Evolutionary conservation across 2,797 vertebrate species (phyloP), one percentile per base, ranked within the genome.

Genomic region (Podarcis siculus): DNA sequence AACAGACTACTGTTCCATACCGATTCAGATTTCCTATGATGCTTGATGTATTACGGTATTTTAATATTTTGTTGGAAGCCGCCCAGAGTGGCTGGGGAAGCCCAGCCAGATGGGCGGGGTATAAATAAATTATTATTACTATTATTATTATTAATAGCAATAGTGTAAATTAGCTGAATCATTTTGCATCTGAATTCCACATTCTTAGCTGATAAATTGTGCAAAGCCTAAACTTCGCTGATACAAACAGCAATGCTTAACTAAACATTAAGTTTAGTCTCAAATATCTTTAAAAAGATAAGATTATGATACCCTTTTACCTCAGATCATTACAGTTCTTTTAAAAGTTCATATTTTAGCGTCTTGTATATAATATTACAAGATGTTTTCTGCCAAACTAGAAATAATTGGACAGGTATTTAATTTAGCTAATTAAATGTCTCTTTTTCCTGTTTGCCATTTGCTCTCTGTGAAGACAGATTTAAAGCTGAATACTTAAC

Each of bases 391-490:
- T 91, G 32, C 64, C 89, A 92, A 95, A 58, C 66, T n/a, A 89
- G 82, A 83, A 92, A 91, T 73, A 61, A 58, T 92, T 82, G 85
- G 82, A 69, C 89, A 94, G 91, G 89, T 95, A 87, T 94, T 96
- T 95, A 95, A 95, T 17, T 91, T 79, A 49, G 91, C 72, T 84
- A 95, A 91, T 90, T 91, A 87, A 79, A 82, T 86, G 42, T 35
- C 91, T 86, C 90, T 83, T 94, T 89, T 92, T 92, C 92, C 75
- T 30, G 86, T 89, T 95, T 94, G 90, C 78, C 71, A 87, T 85
- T 27, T 42, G 84, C 67, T 94, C 87, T 77, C 87, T 90, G 75
- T 89, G 75, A 92, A 90, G 90, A 86, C 49, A 91, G 81, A 91
- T 71, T 91, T 39, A 94, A 89, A 95, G 92, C 58, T 81, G 93